Base-by-base conservation (phyloP, 2,113 vertebrate genomes). In the Gobio gobio region DNA sequence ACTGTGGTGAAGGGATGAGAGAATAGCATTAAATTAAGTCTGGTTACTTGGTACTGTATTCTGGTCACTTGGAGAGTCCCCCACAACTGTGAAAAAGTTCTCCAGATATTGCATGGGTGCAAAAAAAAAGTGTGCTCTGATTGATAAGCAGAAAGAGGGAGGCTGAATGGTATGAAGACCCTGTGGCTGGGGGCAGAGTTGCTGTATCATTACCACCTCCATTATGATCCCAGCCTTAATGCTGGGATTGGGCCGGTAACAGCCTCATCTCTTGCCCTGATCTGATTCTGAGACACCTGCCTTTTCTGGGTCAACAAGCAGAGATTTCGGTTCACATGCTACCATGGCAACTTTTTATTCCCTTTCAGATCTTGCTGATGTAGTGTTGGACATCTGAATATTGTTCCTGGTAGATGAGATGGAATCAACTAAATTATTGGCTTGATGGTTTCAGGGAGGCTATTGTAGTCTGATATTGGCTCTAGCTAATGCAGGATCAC, bases 151-250 rank as follows among this genome's bases (percentile, higher is more conserved):
- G 83, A n/a, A 49, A 58, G 70, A 85, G 76, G 70, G 51, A 81
- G 82, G 59, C 81, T 74, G 26, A 47, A 84, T 81, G 85, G 76
- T 83, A 81, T 79, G 86, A 61, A 81, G 88, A 83, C 76, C 80
- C 40, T 75, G 81, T 75, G 68, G 83, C 86, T 20, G 54, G 58
- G 80, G 86, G 75, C 75, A 78, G 80, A 59, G 61, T 61, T 84
- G 45, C 56, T 68, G 74, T 81, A 70, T 89, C 88, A 89, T 89
- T 83, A 89, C 83, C 63, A 24, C 81, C 77, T 86, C 88, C 36
- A 89, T 86, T 87, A 87, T 87, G 76, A 84, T 85, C 83, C 63
- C 24, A 29, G 76, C 45, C 80, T 83, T 89, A 87, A 80, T 82
- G 80, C 80, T 84, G 47, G 59, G 64, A 54, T 73, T 68, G 88